Evolutionary conservation across 2,888 invertebrate species (phyloP).

Genomic region (Athalia cordata): DNA sequence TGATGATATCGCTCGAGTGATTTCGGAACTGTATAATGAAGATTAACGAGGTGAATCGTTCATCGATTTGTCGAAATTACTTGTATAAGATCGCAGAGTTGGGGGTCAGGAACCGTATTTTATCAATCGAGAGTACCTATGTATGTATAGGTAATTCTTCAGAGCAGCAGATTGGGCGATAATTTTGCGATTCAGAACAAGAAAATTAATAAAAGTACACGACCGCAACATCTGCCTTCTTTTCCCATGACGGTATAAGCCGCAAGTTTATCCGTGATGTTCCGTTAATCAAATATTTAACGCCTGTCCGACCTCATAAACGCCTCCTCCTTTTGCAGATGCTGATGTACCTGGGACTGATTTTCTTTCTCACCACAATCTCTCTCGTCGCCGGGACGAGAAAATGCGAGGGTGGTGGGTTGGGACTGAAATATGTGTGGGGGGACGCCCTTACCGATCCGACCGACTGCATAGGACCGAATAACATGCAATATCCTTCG

Average conservation of each 20-base stretch:
- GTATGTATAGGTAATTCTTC: neutral
- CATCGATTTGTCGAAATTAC: neutral
- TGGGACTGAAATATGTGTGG: constrained; percentile 88
- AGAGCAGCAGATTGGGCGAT: neutral
- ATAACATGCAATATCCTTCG: constrained; percentile 90
- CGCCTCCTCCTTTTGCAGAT: constrained; percentile 56
- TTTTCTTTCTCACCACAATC: constrained; percentile 57
- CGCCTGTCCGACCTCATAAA: constrained; percentile 8
- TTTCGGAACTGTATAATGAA: no score
- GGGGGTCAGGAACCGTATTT: no score
- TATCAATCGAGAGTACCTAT: neutral
- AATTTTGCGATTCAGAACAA: neutral
- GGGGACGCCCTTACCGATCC: constrained; percentile 90
- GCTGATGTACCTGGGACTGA: constrained; percentile 61
- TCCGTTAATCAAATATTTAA: constrained; percentile 38
- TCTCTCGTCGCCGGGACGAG: constrained; percentile 56
- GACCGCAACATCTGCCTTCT: constrained; percentile 9
- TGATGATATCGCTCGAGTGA: no score
- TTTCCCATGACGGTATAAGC: neutral
- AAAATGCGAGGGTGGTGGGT: constrained; percentile 78
- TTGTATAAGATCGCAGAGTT: neutral
- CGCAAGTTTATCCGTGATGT: constrained; percentile 29
- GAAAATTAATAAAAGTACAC: constrained; percentile 11
- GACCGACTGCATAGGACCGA: constrained; percentile 87
- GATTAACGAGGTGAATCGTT: neutral